Conservation (phyloP, 2,797 vertebrate species). For the Schizopygopsis pylzovi region DNA sequence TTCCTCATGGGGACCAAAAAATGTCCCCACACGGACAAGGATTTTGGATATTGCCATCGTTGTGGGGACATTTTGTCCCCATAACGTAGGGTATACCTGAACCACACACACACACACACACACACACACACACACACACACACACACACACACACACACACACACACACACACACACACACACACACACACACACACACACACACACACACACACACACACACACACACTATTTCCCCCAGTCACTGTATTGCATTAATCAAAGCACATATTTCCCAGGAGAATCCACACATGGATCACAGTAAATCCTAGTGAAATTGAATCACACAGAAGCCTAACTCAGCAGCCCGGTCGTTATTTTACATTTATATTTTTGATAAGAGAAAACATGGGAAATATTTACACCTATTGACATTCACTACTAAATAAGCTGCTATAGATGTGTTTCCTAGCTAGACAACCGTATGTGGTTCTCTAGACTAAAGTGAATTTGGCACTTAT, state of each 20-base stretch:
- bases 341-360: conserved; percentile 44
- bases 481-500: background rate
- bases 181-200: background rate
- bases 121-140: background rate
- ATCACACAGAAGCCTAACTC: conserved; percentile 68
- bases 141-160: no score
- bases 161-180: background rate
- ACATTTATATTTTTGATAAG: conserved; percentile 47
- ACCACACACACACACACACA: background rate
- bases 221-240: conserved; percentile 74
- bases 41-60: no score
- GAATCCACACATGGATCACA: conserved; percentile 83
- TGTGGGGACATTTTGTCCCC: no score
- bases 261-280: conserved; percentile 88
- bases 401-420: conserved; percentile 27
- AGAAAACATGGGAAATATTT: conserved; percentile 46
- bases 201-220: conserved; percentile 61
- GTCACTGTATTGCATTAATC: conserved; percentile 87
- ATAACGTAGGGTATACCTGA: no score
- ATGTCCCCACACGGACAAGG: no score
- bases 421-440: conserved; percentile 7
- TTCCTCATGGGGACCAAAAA: no score
- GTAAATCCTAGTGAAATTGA: conserved; percentile 91
- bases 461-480: background rate
- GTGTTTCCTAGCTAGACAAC: conserved; percentile 10